Evolutionary conservation across 2,113 vertebrate species (phyloP).

Genomic region (Apistogramma diplotaenia): DNA sequence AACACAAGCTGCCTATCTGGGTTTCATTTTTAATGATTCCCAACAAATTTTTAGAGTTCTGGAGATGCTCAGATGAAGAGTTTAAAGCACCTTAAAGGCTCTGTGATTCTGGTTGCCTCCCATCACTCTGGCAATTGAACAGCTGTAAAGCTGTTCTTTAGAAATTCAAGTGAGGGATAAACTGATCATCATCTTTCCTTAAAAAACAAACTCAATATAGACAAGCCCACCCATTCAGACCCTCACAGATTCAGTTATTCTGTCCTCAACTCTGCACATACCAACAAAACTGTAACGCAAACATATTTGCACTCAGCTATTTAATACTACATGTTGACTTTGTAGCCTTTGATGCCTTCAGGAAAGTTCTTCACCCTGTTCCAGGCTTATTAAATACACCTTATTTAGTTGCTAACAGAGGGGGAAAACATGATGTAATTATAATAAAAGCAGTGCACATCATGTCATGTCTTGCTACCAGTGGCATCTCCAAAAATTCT

Average conservation of each 20-base stretch:
- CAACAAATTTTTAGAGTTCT: background rate
- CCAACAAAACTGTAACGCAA: slow-evolving; percentile 56
- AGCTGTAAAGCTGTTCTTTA: background rate
- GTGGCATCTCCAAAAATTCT: background rate
- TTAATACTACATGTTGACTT: slow-evolving; percentile 50
- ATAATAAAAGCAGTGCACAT: background rate
- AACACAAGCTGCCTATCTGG: slow-evolving; percentile 11
- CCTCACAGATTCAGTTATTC: slow-evolving; percentile 37
- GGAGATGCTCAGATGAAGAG: background rate
- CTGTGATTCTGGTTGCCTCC: background rate
- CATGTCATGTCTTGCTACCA: background rate
- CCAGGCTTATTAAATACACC: background rate
- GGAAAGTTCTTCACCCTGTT: slow-evolving; percentile 1
- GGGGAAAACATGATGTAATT: background rate
- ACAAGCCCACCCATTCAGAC: slow-evolving; percentile 58
- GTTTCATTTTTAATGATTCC: background rate
- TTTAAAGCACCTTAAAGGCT: background rate
- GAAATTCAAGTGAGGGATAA: background rate
- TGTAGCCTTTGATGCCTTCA: slow-evolving; percentile 9
- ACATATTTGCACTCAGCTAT: slow-evolving; percentile 58
- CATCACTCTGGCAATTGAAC: background rate
- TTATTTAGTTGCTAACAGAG: background rate
- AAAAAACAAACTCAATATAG: slow-evolving; percentile 26
- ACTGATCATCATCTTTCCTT: background rate
- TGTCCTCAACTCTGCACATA: slow-evolving; percentile 34